Evolutionary conservation across 2,888 invertebrate genomes (phyloP), one percentile per base, ranked within the genome.

Genomic region (Diarsia rubi): DNA sequence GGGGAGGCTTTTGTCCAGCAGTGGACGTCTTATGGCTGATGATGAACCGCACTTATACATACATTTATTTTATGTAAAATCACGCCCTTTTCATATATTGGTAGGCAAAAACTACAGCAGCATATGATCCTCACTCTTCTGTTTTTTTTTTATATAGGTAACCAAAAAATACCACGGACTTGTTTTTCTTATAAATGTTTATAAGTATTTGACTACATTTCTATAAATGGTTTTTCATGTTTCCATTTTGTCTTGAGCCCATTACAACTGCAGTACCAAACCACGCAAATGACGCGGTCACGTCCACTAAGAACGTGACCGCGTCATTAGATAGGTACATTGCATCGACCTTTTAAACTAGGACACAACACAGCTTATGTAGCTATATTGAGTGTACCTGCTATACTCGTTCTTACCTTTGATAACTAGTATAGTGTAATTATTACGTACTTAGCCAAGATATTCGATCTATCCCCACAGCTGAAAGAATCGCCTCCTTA

Each of bases 291-390:
- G n/a, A n/a, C n/a, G n/a, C n/a, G 14, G 47, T 78, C 78, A 78
- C 75, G 78, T 75, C 14, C 59, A 5, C 44, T n/a, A 27, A 21
- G 78, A 52, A 69, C 70, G 78, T 69, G 49, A 21, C 49, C 37
- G 42, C 52, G n/a, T 76, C 78, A 45, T 76, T 78, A 78, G 44
- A n/a, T 68, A 78, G 44, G 19, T 60, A 69, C 75, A 69, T 49
- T 49, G 24, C 31, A 59, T 31, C 31, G 59, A 49, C 44, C 59
- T 60, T 75, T 78, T 45, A 69, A 75, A 75, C 49, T 60, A 19
- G 59, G 44, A 45, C 69, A 77, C 49, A 16, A 31, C 24, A 31
- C 42, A 47, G 31, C 31, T 16, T 57, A 57, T 57, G 24, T 54
- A 57, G 3, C 27, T 57, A 3, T 57, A 19, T 57, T 19, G 3